A percentile compares a stretch with the other conserved stretches of the same genome.
Evolutionary conservation across 1,140 invertebrate genomes (phyloP).

Genomic region (Papilio xuthus): DNA sequence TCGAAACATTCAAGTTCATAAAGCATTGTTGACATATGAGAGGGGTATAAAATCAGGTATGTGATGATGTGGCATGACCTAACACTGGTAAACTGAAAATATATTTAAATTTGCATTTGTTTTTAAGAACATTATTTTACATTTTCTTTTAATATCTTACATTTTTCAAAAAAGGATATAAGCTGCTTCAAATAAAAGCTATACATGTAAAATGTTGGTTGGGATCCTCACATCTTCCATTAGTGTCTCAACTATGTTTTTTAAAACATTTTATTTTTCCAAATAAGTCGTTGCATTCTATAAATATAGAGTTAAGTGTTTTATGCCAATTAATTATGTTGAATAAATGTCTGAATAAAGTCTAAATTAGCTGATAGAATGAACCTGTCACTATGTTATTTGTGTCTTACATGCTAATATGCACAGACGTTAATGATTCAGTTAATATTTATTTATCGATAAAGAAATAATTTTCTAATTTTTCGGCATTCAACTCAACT

Average conservation of each 20-base stretch:
- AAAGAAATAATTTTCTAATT: conserved; percentile 15
- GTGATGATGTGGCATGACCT: too few species aligned
- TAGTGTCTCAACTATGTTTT: neutral
- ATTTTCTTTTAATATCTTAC: too few species aligned
- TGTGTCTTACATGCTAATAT: conserved; percentile 11
- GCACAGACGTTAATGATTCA: conserved; percentile 3
- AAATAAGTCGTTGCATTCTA: neutral
- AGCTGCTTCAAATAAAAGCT: too few species aligned
- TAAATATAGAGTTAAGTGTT: neutral
- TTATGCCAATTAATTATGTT: neutral
- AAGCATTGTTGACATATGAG: too few species aligned
- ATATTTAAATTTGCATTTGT: too few species aligned
- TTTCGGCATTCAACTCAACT: conserved; percentile 8
- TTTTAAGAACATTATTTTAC: too few species aligned
- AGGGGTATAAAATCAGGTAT: too few species aligned
- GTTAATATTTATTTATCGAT: conserved; percentile 8
- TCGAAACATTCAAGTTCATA: too few species aligned
- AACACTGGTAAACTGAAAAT: too few species aligned
- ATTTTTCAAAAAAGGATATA: too few species aligned
- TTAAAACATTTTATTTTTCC: neutral
- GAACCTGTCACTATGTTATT: neutral
- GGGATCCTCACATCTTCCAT: too few species aligned
- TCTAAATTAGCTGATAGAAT: neutral
- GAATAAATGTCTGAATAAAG: neutral
- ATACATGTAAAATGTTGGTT: too few species aligned